Evolutionary conservation across 53 echinoderm and acorn worm genomes (phyloP).

Genomic region (Apostichopus leukothele): DNA sequence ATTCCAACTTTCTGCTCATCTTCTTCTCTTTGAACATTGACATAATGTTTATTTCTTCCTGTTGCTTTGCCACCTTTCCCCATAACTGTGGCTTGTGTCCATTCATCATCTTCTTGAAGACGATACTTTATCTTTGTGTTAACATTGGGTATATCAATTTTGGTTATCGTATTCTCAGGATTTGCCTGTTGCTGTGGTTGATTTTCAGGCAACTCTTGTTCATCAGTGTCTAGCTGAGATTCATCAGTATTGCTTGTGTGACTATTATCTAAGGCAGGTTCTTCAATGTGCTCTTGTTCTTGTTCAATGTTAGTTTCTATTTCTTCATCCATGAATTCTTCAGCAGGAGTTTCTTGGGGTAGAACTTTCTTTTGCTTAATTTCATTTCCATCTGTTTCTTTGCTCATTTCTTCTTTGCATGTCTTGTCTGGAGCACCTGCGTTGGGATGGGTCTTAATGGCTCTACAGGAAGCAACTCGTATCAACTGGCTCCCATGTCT

Average conservation of each 20-base stretch:
- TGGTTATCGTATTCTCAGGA: background rate
- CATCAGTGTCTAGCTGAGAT: background rate
- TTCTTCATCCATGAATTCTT: background rate
- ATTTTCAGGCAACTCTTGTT: background rate
- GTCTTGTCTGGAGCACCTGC: background rate
- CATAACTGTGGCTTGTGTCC: too few relatives aligned
- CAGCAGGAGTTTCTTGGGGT: background rate
- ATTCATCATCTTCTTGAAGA: constrained; percentile 18
- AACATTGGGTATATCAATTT: constrained; percentile 1
- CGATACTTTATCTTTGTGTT: constrained; percentile 29
- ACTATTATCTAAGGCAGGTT: background rate
- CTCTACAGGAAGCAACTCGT: constrained; percentile 35
- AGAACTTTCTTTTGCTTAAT: background rate
- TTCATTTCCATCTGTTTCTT: too few relatives aligned
- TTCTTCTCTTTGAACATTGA: too few relatives aligned
- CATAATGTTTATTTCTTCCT: background rate
- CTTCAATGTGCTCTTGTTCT: too few relatives aligned
- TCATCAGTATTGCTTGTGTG: too few relatives aligned
- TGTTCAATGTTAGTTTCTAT: background rate
- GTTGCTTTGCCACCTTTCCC: too few relatives aligned
- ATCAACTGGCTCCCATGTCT: too few relatives aligned
- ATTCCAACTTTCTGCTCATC: too few relatives aligned
- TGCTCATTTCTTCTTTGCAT: background rate
- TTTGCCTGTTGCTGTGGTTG: background rate
- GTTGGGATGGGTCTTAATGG: constrained; percentile 7